Base-by-base conservation (phyloP, 2,797 vertebrate genomes). In the Anniella stebbinsi region DNA sequence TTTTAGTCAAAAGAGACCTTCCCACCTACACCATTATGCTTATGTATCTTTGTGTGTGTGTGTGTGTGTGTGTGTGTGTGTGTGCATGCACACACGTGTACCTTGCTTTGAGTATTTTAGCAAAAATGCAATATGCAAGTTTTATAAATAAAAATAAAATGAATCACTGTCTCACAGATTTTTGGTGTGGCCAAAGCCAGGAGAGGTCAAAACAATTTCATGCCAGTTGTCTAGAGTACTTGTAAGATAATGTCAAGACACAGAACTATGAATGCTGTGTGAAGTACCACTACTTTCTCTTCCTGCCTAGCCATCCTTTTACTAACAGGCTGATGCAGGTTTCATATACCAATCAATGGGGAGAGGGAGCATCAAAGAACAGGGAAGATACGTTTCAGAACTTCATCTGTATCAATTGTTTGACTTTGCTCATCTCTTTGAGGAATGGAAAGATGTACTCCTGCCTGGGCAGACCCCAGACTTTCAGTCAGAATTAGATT, bases 371-470 rank as follows among this genome's bases (percentile, higher is more conserved):
- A 73, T 0, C 60, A 83, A 41, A 18, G 67, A 33, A 90, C 33
- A 84, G n/a, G 25, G 21, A 88, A 23, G 23, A 36, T 89, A 86
- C 73, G 45, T 45, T 38, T 25, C 36, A 23, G 15, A 33, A 1
- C 54, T 63, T 86, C 30, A 48, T 38, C 45, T 80, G 33, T 48
- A 70, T 80, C 12, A 69, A n/a, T 12, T 73, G 66, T 6, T 48
- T 45, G 80, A 18, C 38, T 75, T 73, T 63, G 38, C 57, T 75
- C 10, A 21, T 25, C 45, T 48, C 21, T 88, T 8, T 51, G 18
- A 69, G 5, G 21, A 73, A 92, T 76, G 82, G 88, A 91, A 80
- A 86, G 83, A 92, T 10, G 38, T 13, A 83, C 0, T 28, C 36
- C 48, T 75, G 70, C 30, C 21, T 83, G 3, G n/a, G 30, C 11